Evolutionary conservation across 2,113 vertebrate genomes (phyloP).

Genomic region (Erythrolamprus reginae): DNA sequence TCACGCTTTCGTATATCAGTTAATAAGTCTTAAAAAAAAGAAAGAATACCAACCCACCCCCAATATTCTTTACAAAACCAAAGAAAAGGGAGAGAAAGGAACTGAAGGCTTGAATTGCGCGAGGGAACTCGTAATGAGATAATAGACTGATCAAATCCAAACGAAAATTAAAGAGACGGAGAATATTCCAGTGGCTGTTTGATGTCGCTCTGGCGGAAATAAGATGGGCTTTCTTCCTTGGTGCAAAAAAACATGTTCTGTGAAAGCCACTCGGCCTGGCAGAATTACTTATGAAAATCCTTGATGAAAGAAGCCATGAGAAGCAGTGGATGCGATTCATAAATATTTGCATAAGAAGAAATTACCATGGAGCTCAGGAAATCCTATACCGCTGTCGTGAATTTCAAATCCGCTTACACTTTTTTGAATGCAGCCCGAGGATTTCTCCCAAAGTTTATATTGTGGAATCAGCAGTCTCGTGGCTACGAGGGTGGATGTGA

Average conservation of each 20-base stretch:
- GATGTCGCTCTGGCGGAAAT: not conserved
- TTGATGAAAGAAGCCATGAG: not conserved
- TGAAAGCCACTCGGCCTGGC: conserved; percentile 1
- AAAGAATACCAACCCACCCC: not conserved
- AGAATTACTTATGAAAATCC: conserved; percentile 22
- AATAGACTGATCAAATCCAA: not conserved
- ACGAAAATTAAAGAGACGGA: not conserved
- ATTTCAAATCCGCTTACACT: not conserved
- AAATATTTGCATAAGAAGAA: conserved; percentile 19
- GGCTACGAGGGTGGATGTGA: not conserved
- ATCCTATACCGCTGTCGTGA: not conserved
- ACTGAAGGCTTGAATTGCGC: accelerated
- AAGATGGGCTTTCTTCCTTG: not conserved
- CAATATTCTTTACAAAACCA: conserved; percentile 1
- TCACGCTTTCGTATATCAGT: not conserved
- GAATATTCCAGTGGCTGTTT: accelerated
- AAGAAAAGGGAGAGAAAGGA: not conserved
- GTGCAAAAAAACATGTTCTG: not conserved
- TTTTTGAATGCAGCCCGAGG: not conserved
- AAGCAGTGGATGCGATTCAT: not conserved
- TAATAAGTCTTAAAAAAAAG: conserved; percentile 15
- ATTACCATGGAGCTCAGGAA: conserved; percentile 18
- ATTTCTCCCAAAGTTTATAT: not conserved
- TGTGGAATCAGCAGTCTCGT: not conserved
- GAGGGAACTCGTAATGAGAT: not conserved